Evolutionary conservation across 2,113 vertebrate genomes (phyloP).

Genomic region (Epinephelus moara): DNA sequence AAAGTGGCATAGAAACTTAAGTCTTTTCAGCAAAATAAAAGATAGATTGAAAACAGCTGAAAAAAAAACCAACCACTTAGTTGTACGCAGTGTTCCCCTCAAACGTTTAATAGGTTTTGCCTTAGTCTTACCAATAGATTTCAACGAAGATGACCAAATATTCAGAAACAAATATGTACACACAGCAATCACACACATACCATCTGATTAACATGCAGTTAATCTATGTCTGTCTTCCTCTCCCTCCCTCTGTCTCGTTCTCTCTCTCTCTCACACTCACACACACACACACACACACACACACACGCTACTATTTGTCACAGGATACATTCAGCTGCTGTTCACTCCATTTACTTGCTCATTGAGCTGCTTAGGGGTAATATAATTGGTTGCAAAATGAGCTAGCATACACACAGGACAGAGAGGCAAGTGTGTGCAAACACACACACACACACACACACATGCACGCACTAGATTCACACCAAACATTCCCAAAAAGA

Average conservation of each 20-base stretch:
- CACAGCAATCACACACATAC: neutral
- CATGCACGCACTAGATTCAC: constrained; percentile 7
- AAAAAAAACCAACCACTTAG: neutral
- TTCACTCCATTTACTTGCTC: constrained; percentile 72
- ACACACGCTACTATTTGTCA: constrained; percentile 58
- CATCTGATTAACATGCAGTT: constrained; percentile 10
- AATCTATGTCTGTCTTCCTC: neutral
- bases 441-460: constrained; percentile 12
- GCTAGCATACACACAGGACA: constrained; percentile 46
- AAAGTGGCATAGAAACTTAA: neutral
- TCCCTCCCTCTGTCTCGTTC: neutral
- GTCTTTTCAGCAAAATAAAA: neutral
- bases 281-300: neutral
- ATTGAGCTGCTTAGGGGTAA: constrained; percentile 63
- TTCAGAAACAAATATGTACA: neutral
- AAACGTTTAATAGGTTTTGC: constrained; percentile 7
- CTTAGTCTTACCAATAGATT: neutral
- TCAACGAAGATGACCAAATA: neutral
- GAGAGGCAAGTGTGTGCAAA: constrained; percentile 6
- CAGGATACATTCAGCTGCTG: constrained; percentile 59
- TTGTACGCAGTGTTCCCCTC: neutral
- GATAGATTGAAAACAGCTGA: neutral
- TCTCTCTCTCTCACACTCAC: neutral
- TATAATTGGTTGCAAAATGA: constrained; percentile 73
- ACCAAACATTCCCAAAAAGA: constrained; percentile 37